Conservation (phyloP, 2,888 invertebrate species). For the Cephalotes varians region DNA sequence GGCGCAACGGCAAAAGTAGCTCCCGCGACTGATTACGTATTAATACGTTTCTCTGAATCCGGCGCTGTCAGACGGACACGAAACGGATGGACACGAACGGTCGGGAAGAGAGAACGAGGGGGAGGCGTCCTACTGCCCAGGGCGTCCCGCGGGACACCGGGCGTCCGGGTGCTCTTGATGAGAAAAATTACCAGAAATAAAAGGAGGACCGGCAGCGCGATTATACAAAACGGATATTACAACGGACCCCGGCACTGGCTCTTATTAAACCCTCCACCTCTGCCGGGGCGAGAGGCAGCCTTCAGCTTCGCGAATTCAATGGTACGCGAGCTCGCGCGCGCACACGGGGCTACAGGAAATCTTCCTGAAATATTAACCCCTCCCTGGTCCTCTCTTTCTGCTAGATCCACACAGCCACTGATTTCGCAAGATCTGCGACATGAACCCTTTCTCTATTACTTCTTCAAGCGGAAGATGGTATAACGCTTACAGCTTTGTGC, state of each 20-base stretch:
- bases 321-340: slow-evolving; percentile 55
- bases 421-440: slow-evolving; percentile 39
- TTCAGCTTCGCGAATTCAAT: slow-evolving; percentile 71
- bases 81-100: slow-evolving; percentile 67
- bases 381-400: slow-evolving; percentile 48
- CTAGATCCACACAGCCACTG: slow-evolving; percentile 29
- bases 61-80: slow-evolving; percentile 77
- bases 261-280: slow-evolving; percentile 75
- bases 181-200: slow-evolving; percentile 82
- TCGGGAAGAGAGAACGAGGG: slow-evolving; percentile 48
- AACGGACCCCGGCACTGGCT: slow-evolving; percentile 74
- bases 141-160: slow-evolving; percentile 80
- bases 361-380: slow-evolving; percentile 71
- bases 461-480: slow-evolving; percentile 35
- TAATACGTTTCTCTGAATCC: slow-evolving; percentile 83
- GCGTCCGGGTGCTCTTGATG: slow-evolving; percentile 76
- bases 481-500: slow-evolving; percentile 26
- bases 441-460: slow-evolving; percentile 48
- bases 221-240: slow-evolving; percentile 81
- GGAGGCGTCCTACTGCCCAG: slow-evolving; percentile 77
- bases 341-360: slow-evolving; percentile 60
- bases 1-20: slow-evolving; percentile 72
- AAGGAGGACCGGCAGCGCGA: slow-evolving; percentile 77
- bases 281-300: slow-evolving; percentile 58
- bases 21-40: slow-evolving; percentile 81